Evolutionary conservation across 2,888 invertebrate genomes (phyloP), one percentile per base, ranked within the genome.

Genomic region (Amphipyra tragopoginis): DNA sequence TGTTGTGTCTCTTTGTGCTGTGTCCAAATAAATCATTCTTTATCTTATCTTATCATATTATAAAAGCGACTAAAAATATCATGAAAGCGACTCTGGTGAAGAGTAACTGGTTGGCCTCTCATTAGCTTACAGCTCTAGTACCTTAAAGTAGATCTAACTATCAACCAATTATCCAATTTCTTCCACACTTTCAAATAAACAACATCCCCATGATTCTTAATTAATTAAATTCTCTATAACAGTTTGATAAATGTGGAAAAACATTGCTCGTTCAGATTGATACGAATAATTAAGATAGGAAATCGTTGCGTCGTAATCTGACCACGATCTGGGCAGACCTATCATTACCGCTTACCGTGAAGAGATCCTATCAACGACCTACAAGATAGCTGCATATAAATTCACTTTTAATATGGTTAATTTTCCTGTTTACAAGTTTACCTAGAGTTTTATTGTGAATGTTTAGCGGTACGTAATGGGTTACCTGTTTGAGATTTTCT

Each of bases 251-350:
- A 76, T 57, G 57, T 48, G 34, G 44, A 63, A 65, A 65, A 75
- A 65, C 55, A 51, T 57, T 29, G 57, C 59, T 48, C 52, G 15
- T 15, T 42, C 21, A 76, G 56, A 65, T 73, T 65, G 62, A 75
- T 72, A 58, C 14, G 71, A 68, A 64, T 75, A 68, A 65, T 68
- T 67, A 73, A 73, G 65, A 77, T 75, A 54, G 49, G 57, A 45
- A 65, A 65, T 58, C 39, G 49, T 45, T 33, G 33, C 21, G n/a
- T 2, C 10, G 7, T 65, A 6, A 73, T 77, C 74, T 57, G 48
- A 51, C 44, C 70, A 65, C 60, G 56, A 77, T 77, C 74, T 50
- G 5, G 29, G 39, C 6, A 34, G 48, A 42, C 61, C 71, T 71
- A 65, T 67, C 63, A 74, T 76, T 77, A 76, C 48, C 47, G 40